These are phyloP conservation scores for Mylabris sibirica DNA, from an alignment of 2,888 invertebrate genomes.

Conservation along the genomic window DNA sequence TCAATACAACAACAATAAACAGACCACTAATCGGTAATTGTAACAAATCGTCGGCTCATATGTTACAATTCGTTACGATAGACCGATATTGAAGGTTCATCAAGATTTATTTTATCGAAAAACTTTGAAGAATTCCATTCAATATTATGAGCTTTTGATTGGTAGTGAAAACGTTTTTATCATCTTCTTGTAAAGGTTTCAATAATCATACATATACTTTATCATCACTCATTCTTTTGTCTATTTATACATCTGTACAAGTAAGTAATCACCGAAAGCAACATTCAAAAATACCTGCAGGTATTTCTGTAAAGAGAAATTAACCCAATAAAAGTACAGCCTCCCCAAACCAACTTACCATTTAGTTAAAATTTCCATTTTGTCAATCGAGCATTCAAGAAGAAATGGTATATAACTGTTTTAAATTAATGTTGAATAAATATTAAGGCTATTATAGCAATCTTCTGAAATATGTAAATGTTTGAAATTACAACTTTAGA, in stretches of 20 bases:
- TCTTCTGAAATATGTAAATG: constrained; percentile 30
- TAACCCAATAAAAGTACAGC: no score
- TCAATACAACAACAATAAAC: background rate
- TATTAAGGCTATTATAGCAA: background rate
- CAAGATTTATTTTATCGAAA: background rate
- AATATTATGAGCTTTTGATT: background rate
- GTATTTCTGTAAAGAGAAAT: background rate
- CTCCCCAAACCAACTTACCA: background rate
- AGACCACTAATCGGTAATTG: background rate
- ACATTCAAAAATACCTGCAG: background rate
- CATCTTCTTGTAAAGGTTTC: constrained; percentile 44
- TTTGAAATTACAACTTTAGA: constrained; percentile 27
- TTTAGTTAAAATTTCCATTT: constrained; percentile 2
- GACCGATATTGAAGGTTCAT: background rate
- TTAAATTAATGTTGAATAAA: constrained; percentile 17
- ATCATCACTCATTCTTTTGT: constrained; percentile 27
- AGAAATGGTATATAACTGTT: background rate
- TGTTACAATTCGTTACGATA: background rate
- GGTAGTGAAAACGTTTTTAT: constrained; percentile 41
- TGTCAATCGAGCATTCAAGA: constrained; percentile 12
- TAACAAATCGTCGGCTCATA: background rate
- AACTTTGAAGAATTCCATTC: background rate
- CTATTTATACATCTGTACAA: constrained; percentile 17
- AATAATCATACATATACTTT: constrained; percentile 49
- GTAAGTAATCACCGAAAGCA: constrained; percentile 19